A percentile compares a stretch with the other conserved stretches of the same genome.
Evolutionary conservation across 1,140 invertebrate genomes (phyloP).

Genomic region (Apis cerana): DNA sequence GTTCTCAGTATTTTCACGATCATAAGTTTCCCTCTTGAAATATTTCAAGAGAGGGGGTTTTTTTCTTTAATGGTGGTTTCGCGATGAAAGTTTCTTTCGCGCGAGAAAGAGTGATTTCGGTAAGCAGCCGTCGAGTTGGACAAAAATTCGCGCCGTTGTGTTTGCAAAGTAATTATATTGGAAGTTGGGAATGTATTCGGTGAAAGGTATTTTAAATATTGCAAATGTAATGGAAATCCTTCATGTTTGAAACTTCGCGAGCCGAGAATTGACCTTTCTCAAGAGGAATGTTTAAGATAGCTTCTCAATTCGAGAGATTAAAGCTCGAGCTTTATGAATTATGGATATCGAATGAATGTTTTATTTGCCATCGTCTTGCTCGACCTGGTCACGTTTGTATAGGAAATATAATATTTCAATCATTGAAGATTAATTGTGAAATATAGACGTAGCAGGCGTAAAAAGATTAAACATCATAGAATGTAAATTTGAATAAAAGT

Average conservation of each 20-base stretch:
- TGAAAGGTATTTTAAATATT: neutral
- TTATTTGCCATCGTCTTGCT: neutral
- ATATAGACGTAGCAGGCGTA: too few relatives aligned
- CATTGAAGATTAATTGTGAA: too few relatives aligned
- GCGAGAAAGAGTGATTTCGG: too few relatives aligned
- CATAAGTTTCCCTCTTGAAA: neutral
- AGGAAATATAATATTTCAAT: neutral
- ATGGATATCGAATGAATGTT: neutral
- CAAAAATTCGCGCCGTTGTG: neutral
- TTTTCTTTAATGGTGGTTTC: neutral
- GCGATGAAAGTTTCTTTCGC: neutral
- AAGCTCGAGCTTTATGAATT: neutral
- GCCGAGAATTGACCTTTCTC: neutral
- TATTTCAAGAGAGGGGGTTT: neutral
- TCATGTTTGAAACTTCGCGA: neutral
- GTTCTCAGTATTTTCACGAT: neutral
- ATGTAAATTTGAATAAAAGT: too few relatives aligned
- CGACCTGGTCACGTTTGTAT: neutral
- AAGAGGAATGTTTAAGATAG: neutral
- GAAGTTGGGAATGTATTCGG: neutral
- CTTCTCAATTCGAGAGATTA: slow-evolving; percentile 9
- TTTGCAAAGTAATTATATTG: neutral
- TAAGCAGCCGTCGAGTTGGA: neutral
- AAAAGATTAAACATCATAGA: too few relatives aligned
- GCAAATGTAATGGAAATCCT: neutral